These are phyloP conservation scores for Andrena marginata DNA, from an alignment of 2,888 invertebrate genomes.

Conservation along the genomic window DNA sequence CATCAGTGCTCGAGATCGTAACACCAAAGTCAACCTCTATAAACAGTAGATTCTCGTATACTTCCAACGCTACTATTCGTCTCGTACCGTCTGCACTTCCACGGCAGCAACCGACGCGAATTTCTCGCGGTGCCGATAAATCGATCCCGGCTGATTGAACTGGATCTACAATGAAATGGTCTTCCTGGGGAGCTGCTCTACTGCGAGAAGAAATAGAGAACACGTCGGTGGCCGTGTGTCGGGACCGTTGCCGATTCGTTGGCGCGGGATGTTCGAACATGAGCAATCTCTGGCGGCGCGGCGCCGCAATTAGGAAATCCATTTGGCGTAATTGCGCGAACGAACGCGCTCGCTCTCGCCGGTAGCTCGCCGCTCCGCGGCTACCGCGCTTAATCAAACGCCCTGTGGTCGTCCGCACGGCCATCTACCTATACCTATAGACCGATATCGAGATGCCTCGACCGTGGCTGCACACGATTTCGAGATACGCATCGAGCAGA, in stretches of 20 bases:
- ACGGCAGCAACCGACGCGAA: not conserved
- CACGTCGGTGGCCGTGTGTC: slow-evolving; percentile 35
- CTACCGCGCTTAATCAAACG: slow-evolving; percentile 80
- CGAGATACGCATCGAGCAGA: slow-evolving; percentile 14
- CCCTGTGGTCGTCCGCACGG: slow-evolving; percentile 60
- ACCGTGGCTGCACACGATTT: slow-evolving; percentile 12
- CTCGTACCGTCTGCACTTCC: not conserved
- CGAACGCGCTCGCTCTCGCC: slow-evolving; percentile 62
- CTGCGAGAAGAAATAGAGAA: slow-evolving; percentile 3
- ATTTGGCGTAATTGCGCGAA: slow-evolving; percentile 84
- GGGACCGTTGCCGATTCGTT: slow-evolving; percentile 58
- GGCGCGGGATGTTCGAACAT: slow-evolving; percentile 76
- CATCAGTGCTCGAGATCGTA: too few species aligned
- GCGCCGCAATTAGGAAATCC: slow-evolving; percentile 84
- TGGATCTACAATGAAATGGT: slow-evolving; percentile 26
- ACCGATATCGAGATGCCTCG: slow-evolving; percentile 55
- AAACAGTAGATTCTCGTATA: not conserved
- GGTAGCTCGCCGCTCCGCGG: slow-evolving; percentile 60
- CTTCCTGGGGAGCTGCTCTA: slow-evolving; percentile 21
- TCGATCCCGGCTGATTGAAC: slow-evolving; percentile 44
- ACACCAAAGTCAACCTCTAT: not conserved
- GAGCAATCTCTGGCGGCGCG: slow-evolving; percentile 80
- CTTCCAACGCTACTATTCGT: not conserved
- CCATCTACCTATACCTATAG: slow-evolving; percentile 63
- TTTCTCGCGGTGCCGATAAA: slow-evolving; percentile 28